Percentiles rank a stretch among this genome's conserved stretches.
Evolutionary conservation across 2,797 vertebrate genomes (phyloP).

Genomic region (Philypnodon macrostomus): DNA sequence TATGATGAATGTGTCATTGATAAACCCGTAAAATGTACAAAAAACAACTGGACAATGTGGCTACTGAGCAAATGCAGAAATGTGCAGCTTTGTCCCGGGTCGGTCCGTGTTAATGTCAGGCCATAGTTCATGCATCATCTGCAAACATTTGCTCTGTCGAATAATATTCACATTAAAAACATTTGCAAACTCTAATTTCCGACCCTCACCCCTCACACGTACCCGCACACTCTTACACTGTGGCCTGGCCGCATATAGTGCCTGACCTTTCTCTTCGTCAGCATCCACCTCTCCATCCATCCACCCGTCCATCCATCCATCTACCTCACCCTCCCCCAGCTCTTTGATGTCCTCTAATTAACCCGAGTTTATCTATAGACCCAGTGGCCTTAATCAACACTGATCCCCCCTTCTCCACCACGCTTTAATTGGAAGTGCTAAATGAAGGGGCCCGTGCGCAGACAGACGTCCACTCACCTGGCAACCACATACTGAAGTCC

Average conservation of each 20-base stretch:
- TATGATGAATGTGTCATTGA: no score
- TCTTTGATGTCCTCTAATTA: constrained; percentile 75
- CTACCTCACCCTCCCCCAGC: constrained; percentile 27
- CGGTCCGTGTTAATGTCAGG: no score
- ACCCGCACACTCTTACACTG: constrained; percentile 6
- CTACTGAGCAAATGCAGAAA: no score
- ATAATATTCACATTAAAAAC: no score
- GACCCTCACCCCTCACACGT: constrained; percentile 15
- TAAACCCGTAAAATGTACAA: no score
- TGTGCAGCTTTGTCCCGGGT: no score
- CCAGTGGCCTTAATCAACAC: constrained; percentile 67
- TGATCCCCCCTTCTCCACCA: constrained; percentile 13
- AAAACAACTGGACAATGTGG: no score
- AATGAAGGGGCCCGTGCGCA: constrained; percentile 52
- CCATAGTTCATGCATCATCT: no score
- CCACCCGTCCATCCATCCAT: constrained; percentile 36
- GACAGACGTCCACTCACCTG: constrained; percentile 76
- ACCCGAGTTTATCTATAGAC: constrained; percentile 58
- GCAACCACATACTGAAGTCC: constrained; percentile 82
- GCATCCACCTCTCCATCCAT: constrained; percentile 40
- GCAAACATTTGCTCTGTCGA: no score
- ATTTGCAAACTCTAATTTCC: constrained; percentile 12
- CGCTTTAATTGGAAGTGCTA: constrained; percentile 58
- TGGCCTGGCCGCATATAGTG: constrained; percentile 28
- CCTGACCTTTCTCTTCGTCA: constrained; percentile 68